Evolutionary conservation across 1,140 invertebrate genomes (phyloP).

Genomic region (Trachymyrmex cornetzi): DNA sequence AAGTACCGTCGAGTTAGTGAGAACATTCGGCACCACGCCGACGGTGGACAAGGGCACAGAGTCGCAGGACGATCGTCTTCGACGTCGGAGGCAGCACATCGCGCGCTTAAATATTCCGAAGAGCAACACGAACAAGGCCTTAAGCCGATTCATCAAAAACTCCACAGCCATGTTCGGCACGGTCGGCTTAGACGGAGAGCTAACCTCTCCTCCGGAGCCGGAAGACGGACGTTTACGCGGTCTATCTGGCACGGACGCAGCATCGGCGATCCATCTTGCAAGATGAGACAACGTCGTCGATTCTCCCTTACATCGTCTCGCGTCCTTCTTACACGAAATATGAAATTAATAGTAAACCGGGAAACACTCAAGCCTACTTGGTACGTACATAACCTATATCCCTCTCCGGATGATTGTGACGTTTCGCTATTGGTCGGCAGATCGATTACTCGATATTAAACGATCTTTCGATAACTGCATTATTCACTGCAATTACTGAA

Average conservation of each 20-base stretch:
- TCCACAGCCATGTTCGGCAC: constrained; percentile 79
- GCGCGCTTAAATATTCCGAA: constrained; percentile 86
- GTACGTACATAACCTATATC: constrained; percentile 22
- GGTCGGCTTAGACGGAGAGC: neutral
- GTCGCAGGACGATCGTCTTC: constrained; percentile 86
- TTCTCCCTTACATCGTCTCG: constrained; percentile 8
- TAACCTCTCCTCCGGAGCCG: constrained; percentile 61
- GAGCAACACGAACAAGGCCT: constrained; percentile 86
- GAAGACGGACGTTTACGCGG: constrained; percentile 7
- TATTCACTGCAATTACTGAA: too few relatives aligned
- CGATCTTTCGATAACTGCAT: neutral
- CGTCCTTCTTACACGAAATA: neutral
- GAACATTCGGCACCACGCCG: constrained; percentile 85
- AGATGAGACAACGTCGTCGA: neutral
- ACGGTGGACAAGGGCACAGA: constrained; percentile 86
- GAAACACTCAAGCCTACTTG: neutral
- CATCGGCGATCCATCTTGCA: constrained; percentile 48
- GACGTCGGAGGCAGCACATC: constrained; percentile 87
- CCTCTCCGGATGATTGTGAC: neutral
- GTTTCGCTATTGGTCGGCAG: neutral
- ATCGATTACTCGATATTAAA: constrained; percentile 6
- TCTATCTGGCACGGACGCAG: neutral
- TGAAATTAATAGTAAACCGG: neutral
- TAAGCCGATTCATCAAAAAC: constrained; percentile 85
- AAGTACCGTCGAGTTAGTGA: constrained; percentile 71